Percentiles rank a stretch among this genome's conserved stretches.
Conservation (phyloP, 2,888 invertebrate species). For the Papilio elwesi region DNA sequence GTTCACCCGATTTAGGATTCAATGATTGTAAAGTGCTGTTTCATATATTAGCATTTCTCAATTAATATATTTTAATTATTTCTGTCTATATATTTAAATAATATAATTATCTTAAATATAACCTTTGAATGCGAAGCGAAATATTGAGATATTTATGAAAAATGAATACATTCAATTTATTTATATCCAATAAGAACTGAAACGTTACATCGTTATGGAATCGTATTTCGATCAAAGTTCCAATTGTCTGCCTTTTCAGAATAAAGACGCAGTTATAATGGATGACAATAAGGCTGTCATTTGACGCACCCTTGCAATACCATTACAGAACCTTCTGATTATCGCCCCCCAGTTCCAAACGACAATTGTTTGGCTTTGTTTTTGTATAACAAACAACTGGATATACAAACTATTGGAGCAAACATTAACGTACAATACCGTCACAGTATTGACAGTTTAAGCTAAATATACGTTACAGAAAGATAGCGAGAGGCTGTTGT, state of each 20-base stretch:
- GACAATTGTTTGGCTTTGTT: constrained; percentile 58
- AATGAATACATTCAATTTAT: no score
- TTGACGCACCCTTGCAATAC: constrained; percentile 81
- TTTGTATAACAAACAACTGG: constrained; percentile 31
- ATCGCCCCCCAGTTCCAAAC: constrained; percentile 54
- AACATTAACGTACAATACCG: constrained; percentile 8
- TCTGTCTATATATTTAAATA: no score
- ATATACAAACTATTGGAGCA: constrained; percentile 19
- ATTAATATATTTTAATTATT: no score
- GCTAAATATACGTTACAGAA: not conserved
- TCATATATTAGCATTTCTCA: no score
- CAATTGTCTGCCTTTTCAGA: constrained; percentile 50
- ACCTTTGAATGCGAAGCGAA: no score
- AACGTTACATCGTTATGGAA: constrained; percentile 1
- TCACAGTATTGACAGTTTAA: not conserved
- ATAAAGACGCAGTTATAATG: constrained; percentile 71
- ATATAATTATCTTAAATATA: no score
- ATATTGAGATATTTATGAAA: no score
- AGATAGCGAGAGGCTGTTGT: not conserved
- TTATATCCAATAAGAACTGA: not conserved
- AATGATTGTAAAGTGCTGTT: no score
- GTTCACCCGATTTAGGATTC: no score
- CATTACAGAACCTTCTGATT: constrained; percentile 69
- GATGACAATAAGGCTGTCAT: constrained; percentile 73
- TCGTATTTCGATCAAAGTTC: not conserved